A percentile compares a stretch with the other conserved stretches of the same genome.
These are phyloP conservation scores for Zosterops lateralis DNA, from an alignment of 2,113 vertebrate genomes.

Conservation along the genomic window DNA sequence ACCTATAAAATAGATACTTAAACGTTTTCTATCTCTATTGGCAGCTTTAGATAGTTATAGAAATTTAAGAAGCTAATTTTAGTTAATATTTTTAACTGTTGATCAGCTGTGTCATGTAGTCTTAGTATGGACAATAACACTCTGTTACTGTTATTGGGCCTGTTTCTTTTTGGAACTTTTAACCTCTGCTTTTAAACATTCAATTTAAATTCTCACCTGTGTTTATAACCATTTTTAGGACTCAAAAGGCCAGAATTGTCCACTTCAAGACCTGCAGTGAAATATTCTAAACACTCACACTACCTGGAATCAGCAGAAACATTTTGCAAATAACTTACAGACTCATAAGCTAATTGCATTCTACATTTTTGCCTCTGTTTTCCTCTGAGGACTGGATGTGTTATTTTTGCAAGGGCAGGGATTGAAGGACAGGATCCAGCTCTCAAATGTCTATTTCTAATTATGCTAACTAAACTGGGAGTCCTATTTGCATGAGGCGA, in stretches of 20 bases:
- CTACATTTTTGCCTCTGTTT: not conserved
- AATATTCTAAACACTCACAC: not conserved
- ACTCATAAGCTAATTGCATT: not conserved
- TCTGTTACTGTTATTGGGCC: not conserved
- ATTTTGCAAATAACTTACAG: not conserved
- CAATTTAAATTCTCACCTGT: not conserved
- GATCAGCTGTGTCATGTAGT: not conserved
- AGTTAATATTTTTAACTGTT: not conserved
- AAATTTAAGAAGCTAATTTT: not conserved
- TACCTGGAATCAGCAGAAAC: not conserved
- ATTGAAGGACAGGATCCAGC: not conserved
- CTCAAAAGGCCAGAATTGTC: not conserved
- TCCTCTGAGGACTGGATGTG: not conserved
- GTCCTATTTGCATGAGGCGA: conserved; percentile 35
- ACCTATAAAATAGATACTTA: not conserved
- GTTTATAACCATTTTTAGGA: not conserved
- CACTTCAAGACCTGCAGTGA: not conserved
- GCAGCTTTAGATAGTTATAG: not conserved
- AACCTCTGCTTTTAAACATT: not conserved
- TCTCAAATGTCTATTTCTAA: conserved; percentile 15
- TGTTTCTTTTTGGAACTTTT: not conserved
- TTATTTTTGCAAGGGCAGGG: conserved; percentile 11
- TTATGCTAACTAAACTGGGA: conserved; percentile 26
- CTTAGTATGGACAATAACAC: not conserved
- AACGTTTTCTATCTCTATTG: not conserved